Percentiles rank a stretch among this genome's conserved stretches.
Conservation (phyloP, 2,888 invertebrate species). For the Synergus itoensis region DNA sequence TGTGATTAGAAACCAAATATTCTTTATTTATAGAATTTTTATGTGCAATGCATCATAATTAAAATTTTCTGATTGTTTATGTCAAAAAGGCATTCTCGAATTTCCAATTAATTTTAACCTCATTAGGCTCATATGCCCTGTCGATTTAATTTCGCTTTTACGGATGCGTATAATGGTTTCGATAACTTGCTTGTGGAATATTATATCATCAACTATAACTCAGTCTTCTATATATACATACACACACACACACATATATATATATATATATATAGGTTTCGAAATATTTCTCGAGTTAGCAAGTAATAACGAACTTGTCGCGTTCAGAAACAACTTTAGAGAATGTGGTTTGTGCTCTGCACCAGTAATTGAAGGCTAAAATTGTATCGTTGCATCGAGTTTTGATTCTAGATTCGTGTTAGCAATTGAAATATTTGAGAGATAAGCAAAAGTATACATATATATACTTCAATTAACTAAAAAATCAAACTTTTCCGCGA, state of each 20-base stretch:
- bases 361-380: background rate
- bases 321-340: slow-evolving; percentile 36
- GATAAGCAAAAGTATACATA: too few relatives aligned
- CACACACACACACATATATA: too few relatives aligned
- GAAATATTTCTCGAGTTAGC: slow-evolving; percentile 40
- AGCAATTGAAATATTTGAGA: background rate
- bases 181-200: background rate
- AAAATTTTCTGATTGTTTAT: too few relatives aligned
- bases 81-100: too few relatives aligned
- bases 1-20: too few relatives aligned
- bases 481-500: too few relatives aligned
- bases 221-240: background rate
- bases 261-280: background rate
- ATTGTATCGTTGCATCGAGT: background rate
- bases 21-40: too few relatives aligned
- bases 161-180: background rate
- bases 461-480: too few relatives aligned
- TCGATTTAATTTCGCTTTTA: background rate
- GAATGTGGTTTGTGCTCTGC: slow-evolving; percentile 3
- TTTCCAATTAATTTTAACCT: background rate
- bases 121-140: background rate
- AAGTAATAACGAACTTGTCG: slow-evolving; percentile 37
- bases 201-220: slow-evolving; percentile 21
- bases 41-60: too few relatives aligned
- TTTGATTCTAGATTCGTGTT: background rate